A percentile compares a stretch with the other conserved stretches of the same genome.
Evolutionary conservation across 1,140 invertebrate species (phyloP).

Genomic region (Belonocnema kinseyi): DNA sequence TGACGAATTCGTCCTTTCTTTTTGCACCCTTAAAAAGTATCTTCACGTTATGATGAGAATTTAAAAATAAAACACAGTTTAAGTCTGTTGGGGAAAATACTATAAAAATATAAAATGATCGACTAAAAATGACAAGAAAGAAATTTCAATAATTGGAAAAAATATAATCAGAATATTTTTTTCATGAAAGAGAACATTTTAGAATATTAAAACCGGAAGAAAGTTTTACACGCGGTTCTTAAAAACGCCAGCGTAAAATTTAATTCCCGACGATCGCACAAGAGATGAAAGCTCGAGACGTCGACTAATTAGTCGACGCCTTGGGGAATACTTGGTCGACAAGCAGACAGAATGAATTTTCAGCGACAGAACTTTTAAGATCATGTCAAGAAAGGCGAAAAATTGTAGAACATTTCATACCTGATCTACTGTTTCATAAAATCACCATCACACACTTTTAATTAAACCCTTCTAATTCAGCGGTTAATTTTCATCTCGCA

Average conservation of each 20-base stretch:
- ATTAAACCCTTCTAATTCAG: background rate
- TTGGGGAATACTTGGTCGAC: constrained; percentile 21
- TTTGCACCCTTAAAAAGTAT: no score
- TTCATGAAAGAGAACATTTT: no score
- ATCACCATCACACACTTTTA: background rate
- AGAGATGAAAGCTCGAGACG: background rate
- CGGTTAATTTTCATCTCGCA: background rate
- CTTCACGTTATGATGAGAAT: no score
- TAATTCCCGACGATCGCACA: constrained; percentile 10
- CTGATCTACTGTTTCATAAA: background rate
- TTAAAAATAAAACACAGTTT: no score
- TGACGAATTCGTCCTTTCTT: no score
- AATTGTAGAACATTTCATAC: background rate
- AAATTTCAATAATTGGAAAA: no score
- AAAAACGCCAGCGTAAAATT: constrained; percentile 2
- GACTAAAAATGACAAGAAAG: no score
- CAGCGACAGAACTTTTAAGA: constrained; percentile 3
- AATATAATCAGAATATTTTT: no score
- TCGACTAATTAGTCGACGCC: constrained; percentile 19
- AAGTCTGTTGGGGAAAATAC: no score
- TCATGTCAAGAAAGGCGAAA: constrained; percentile 2
- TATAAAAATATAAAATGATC: no score
- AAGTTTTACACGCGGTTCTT: background rate
- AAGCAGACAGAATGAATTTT: constrained; percentile 27
- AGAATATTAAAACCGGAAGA: background rate